Evolutionary conservation across 2,113 vertebrate species (phyloP).

Genomic region (Gymnobelideus leadbeateri): DNA sequence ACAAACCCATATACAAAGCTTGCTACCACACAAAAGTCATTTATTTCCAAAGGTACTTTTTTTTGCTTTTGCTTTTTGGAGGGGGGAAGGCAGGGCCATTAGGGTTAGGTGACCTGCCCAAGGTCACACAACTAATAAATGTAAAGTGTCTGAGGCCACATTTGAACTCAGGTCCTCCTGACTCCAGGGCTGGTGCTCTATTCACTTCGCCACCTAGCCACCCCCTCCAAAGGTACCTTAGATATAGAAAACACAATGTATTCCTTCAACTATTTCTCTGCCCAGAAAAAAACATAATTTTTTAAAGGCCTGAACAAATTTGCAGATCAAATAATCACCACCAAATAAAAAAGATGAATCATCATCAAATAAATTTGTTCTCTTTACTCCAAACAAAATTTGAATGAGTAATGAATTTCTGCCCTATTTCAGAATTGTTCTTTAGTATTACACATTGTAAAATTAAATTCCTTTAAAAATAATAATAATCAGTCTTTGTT

Average conservation of each 20-base stretch:
- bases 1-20: too few relatives aligned
- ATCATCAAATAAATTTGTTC: not conserved
- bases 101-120: too few relatives aligned
- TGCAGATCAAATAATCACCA: not conserved
- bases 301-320: not conserved
- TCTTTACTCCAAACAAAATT: not conserved
- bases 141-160: too few relatives aligned
- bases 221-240: not conserved
- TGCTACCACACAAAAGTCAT: not conserved
- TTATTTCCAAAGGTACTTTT: not conserved
- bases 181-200: too few relatives aligned
- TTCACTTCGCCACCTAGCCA: too few relatives aligned
- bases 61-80: too few relatives aligned
- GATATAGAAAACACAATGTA: not conserved
- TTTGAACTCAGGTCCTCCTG: too few relatives aligned
- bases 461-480: not conserved
- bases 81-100: too few relatives aligned
- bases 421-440: not conserved
- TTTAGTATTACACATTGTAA: not conserved
- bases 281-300: not conserved
- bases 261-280: not conserved
- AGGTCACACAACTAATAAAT: too few relatives aligned
- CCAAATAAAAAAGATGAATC: not conserved
- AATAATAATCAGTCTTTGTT: not conserved
- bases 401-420: not conserved